These are phyloP conservation scores for Microplitis deprimator DNA, from an alignment of 2,888 invertebrate species.

Conservation along the genomic window DNA sequence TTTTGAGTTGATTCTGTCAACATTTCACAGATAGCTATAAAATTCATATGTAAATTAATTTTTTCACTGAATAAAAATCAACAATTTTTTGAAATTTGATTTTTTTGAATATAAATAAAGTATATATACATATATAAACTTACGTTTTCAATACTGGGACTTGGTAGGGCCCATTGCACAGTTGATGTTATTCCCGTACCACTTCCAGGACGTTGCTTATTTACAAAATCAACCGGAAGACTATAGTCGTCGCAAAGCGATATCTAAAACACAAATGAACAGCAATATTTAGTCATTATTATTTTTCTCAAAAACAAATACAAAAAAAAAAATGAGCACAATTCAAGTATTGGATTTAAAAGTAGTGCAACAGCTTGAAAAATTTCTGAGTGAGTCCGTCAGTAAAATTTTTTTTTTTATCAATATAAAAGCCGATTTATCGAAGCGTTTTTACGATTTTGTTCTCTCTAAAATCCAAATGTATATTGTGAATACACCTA, in stretches of 20 bases:
- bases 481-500: conserved; percentile 32
- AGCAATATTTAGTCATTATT: conserved; percentile 2
- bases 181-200: conserved; percentile 73
- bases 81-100: too few species aligned
- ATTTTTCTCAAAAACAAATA: background rate
- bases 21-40: background rate
- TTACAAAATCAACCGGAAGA: conserved; percentile 87
- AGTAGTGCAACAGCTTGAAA: conserved; percentile 50
- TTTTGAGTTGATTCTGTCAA: too few species aligned
- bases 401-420: conserved; percentile 65
- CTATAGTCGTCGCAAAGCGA: conserved; percentile 90
- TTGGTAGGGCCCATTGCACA: conserved; percentile 76
- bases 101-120: too few species aligned
- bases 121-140: conserved; percentile 49
- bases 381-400: conserved; percentile 61
- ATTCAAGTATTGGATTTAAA: conserved; percentile 50
- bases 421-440: conserved; percentile 57
- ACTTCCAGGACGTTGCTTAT: conserved; percentile 79
- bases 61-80: too few species aligned
- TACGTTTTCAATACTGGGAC: conserved; percentile 74
- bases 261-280: conserved; percentile 76
- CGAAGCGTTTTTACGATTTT: conserved; percentile 46
- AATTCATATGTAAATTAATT: too few species aligned
- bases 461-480: conserved; percentile 16
- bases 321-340: conserved; percentile 21